phyloP scores from a whole-genome alignment of 2,888 invertebrate genomes.

The Orchesellides sinensis region DNA sequence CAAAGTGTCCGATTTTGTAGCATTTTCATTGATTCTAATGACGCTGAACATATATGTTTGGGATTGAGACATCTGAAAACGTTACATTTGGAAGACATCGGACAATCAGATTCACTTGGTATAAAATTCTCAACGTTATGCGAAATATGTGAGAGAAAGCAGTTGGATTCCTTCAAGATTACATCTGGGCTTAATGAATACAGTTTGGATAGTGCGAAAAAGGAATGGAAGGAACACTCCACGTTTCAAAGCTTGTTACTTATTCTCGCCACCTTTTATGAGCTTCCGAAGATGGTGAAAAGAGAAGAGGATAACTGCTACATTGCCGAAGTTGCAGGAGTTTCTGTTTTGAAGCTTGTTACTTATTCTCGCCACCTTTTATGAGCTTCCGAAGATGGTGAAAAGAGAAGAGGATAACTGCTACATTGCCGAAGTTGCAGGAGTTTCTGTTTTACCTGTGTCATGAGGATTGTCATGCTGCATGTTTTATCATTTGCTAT shows the following conservation, averaged over 20 bases:
- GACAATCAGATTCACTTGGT: slow-evolving; percentile 39
- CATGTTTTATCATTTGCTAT: too few species aligned
- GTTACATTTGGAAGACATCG: slow-evolving; percentile 45
- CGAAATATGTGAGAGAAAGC: slow-evolving; percentile 47
- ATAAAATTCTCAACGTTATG: slow-evolving; percentile 28
- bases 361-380: slow-evolving; percentile 39
- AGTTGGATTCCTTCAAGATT: slow-evolving; percentile 47
- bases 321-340: slow-evolving; percentile 42
- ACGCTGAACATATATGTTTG: slow-evolving; percentile 36
- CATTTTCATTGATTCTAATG: slow-evolving; percentile 47
- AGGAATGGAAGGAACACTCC: slow-evolving; percentile 36
- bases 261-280: slow-evolving; percentile 46
- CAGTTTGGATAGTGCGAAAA: slow-evolving; percentile 40
- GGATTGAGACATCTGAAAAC: slow-evolving; percentile 31
- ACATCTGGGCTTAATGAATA: slow-evolving; percentile 24
- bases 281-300: slow-evolving; percentile 51
- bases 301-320: slow-evolving; percentile 40
- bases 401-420: slow-evolving; percentile 38
- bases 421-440: slow-evolving; percentile 45
- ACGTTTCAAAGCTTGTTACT: slow-evolving; percentile 32
- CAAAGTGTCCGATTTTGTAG: slow-evolving; percentile 29
- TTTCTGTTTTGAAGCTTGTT: slow-evolving; percentile 22
- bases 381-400: slow-evolving; percentile 52
- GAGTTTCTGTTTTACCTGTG: slow-evolving; percentile 13
- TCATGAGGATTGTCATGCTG: too few species aligned